phyloP scores from a whole-genome alignment of 2,113 vertebrate genomes.

The Cryptotis parvus region DNA sequence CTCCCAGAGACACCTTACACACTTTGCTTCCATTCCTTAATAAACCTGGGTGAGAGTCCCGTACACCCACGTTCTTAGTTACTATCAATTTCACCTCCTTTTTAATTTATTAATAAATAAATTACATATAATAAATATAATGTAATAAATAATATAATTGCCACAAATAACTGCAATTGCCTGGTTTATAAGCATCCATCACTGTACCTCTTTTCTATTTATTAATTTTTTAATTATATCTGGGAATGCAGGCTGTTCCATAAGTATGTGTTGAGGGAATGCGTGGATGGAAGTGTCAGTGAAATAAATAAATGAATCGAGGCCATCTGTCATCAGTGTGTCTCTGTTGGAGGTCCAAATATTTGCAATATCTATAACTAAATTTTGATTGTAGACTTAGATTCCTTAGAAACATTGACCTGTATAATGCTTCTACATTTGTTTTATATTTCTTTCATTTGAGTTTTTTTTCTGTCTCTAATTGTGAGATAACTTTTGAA shows the following conservation, averaged over 20 bases:
- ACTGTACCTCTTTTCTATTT: background rate
- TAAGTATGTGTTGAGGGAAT: background rate
- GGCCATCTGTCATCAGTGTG: background rate
- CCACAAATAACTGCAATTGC: background rate
- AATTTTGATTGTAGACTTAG: background rate
- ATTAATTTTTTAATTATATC: background rate
- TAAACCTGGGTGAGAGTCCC: background rate
- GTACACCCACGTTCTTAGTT: background rate
- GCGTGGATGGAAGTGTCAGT: background rate
- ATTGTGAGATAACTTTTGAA: background rate
- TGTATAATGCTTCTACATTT: background rate
- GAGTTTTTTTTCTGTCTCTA: background rate
- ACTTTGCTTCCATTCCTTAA: background rate
- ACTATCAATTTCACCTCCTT: background rate
- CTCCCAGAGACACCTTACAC: background rate
- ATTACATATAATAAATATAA: no score
- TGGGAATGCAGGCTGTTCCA: background rate
- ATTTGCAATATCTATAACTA: background rate
- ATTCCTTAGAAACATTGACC: background rate
- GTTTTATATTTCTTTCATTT: background rate
- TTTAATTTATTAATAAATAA: background rate
- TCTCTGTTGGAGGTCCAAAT: background rate
- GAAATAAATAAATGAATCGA: background rate
- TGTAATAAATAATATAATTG: no score
- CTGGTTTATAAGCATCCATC: background rate